phyloP scores from a whole-genome alignment of 35 echinoderm and acorn worm species.

The Hemicentrotus pulcherrimus region DNA sequence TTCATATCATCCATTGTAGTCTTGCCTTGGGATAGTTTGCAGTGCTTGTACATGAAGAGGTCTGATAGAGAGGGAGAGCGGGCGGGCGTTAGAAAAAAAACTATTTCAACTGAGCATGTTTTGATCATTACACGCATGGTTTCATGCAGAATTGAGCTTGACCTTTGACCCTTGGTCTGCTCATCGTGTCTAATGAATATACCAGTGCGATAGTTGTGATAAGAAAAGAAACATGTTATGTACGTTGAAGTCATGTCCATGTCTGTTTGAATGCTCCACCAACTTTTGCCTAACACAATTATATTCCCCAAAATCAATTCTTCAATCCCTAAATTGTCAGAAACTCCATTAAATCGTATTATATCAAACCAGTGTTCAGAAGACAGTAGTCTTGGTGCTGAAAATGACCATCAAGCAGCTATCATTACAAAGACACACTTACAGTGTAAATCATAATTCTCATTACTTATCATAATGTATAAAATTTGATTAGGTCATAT shows the following conservation, averaged over 20 bases:
- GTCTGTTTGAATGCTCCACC: not conserved
- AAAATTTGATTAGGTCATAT: too few species aligned
- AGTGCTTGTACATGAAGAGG: not conserved
- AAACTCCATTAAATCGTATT: too few species aligned
- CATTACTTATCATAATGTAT: too few species aligned
- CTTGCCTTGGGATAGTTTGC: not conserved
- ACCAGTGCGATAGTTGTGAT: not conserved
- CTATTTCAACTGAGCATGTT: not conserved
- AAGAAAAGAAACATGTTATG: not conserved
- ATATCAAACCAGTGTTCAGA: too few species aligned
- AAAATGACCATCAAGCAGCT: too few species aligned
- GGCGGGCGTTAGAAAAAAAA: not conserved
- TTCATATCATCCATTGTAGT: not conserved
- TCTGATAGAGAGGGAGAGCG: not conserved
- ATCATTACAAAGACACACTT: too few species aligned
- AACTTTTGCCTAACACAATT: too few species aligned
- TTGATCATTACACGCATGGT: slow-evolving; percentile 11
- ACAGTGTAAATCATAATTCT: too few species aligned
- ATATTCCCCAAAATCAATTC: too few species aligned
- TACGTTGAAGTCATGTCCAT: not conserved
- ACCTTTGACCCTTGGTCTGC: not conserved
- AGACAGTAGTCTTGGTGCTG: too few species aligned
- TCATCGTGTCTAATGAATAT: not conserved
- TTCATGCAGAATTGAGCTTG: slow-evolving; percentile 11
- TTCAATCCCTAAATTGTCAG: too few species aligned